Percentiles rank a stretch among this genome's conserved stretches.
Evolutionary conservation across 2,888 invertebrate species (phyloP).

Genomic region (Caprella mutica): DNA sequence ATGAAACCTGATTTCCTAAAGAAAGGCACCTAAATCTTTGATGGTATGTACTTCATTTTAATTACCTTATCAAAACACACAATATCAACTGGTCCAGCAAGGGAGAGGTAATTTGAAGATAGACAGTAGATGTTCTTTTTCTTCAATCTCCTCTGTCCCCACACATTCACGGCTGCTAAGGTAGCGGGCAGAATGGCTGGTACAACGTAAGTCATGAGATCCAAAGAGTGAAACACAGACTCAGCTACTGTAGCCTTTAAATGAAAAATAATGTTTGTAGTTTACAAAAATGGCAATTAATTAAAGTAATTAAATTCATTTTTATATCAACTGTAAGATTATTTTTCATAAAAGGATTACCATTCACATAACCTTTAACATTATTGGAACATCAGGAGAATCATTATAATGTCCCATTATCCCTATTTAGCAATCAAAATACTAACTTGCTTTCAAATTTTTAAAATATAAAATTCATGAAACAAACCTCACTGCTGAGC

Average conservation of each 20-base stretch:
- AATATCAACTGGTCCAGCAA: constrained; percentile 38
- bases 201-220: constrained; percentile 38
- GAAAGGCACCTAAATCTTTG: too few species aligned
- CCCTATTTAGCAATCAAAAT: too few species aligned
- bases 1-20: too few species aligned
- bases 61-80: constrained; percentile 40
- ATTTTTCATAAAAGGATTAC: too few species aligned
- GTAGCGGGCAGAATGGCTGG: constrained; percentile 39
- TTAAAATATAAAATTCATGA: neutral
- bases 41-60: too few species aligned
- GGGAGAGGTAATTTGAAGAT: constrained; percentile 38
- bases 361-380: too few species aligned
- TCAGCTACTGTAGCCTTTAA: neutral
- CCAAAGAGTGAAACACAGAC: constrained; percentile 37
- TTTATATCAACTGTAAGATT: too few species aligned
- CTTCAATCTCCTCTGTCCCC: constrained; percentile 38
- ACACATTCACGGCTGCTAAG: constrained; percentile 38
- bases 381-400: too few species aligned
- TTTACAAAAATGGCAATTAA: too few species aligned
- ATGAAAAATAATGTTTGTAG: too few species aligned
- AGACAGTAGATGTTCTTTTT: constrained; percentile 38
- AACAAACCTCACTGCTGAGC: constrained; percentile 35
- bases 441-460: neutral
- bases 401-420: too few species aligned
- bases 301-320: too few species aligned